Conservation (phyloP, 2,797 vertebrate species). For the Tangara arthus region DNA sequence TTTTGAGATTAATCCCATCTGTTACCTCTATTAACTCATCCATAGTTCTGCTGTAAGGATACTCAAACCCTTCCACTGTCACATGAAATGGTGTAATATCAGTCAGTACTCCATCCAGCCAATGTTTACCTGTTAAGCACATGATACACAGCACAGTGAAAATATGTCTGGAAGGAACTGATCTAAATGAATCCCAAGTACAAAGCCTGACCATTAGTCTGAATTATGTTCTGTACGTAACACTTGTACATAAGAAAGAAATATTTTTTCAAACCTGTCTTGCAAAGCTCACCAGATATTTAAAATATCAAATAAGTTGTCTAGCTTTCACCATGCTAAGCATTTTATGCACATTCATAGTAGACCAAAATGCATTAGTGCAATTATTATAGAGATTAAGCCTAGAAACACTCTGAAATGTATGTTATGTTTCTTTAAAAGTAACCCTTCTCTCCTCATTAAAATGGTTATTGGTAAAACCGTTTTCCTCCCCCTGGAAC, state of each 20-base stretch:
- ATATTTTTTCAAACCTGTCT: constrained; percentile 18
- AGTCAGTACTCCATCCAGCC: background rate
- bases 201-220: constrained; percentile 22
- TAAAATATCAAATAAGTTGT: constrained; percentile 35
- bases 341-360: constrained; percentile 38
- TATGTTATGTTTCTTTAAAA: constrained; percentile 48
- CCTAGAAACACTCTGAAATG: background rate
- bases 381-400: constrained; percentile 49
- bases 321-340: constrained; percentile 34
- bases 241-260: constrained; percentile 31
- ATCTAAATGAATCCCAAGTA: constrained; percentile 25
- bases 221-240: background rate
- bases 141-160: constrained; percentile 30
- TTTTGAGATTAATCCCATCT: background rate
- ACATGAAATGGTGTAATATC: background rate
- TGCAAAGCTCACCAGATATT: constrained; percentile 36
- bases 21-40: background rate
- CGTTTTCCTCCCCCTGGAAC: background rate
- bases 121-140: background rate
- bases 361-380: constrained; percentile 39
- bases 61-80: background rate
- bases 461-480: constrained; percentile 32
- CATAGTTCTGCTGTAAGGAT: background rate
- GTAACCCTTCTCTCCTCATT: constrained; percentile 31
- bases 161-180: constrained; percentile 30